Evolutionary conservation across 1,140 invertebrate genomes (phyloP), one percentile per base, ranked within the genome.

Genomic region (Drosophila dunni): DNA sequence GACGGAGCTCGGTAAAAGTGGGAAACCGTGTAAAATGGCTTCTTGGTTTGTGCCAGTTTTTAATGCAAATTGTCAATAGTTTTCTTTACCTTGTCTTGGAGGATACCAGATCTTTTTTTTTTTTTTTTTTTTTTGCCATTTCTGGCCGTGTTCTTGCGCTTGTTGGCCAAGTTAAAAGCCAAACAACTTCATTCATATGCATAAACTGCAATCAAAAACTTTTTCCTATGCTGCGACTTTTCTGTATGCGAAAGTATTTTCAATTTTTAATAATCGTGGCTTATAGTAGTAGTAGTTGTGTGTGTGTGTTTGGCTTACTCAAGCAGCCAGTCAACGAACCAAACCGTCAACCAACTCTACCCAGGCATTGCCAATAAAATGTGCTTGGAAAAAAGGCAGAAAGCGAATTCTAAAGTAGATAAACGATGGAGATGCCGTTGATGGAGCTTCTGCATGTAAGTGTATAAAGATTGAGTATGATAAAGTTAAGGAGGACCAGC

Each of bases 261-360:
- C 63, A 64, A 83, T 89, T 83, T 86, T 89, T 79, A 88, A 86
- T 86, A 83, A 89, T 89, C 76, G 73, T 83, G 75, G 73, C 79
- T 86, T 89, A 88, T 79, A 61, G 24, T 6, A 4, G 2, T 2
- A 4, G 24, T 29, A 29, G 1, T 1, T 29, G 24, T 29, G 24
- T 29, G 24, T 29, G 24, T 29, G 17, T 33, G 36, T 13, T 36
- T 38, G 11, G 36, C 29, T 13, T 44, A 68, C 3, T 5, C 57
- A 69, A 13, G 9, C 64, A 58, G 33, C 29, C 54, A 65, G 10
- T 3, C 66, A 69, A 36, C 33, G 38, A 54, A 48, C 45, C 50
- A 48, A 36, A 29, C 45, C 24, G 20, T n/a, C 36, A 46, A 60
- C 34, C 67, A 40, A 10, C 24, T 29, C 2, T 1, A 4, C 11